Conservation (phyloP, 2,888 invertebrate species). For the Argynnis bischoffii region DNA sequence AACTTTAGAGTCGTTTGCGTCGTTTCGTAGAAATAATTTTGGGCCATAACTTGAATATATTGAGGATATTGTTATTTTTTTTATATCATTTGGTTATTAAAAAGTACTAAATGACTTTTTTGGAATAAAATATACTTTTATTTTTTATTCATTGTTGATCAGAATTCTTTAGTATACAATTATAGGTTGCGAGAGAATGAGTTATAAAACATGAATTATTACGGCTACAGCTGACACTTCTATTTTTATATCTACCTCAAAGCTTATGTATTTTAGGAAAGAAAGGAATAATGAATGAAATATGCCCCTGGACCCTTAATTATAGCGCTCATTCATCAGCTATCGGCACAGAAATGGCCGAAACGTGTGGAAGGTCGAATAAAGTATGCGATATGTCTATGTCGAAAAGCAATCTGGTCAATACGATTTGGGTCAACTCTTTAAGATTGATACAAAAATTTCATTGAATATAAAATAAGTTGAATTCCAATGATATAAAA, state of each 20-base stretch:
- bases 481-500: neutral
- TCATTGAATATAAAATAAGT: constrained; percentile 5
- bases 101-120: too few relatives aligned
- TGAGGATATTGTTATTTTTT: constrained; percentile 24
- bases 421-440: constrained; percentile 26
- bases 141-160: too few relatives aligned
- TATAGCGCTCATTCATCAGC: constrained; percentile 38
- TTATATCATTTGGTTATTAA: neutral
- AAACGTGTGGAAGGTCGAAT: constrained; percentile 37
- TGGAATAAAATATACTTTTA: too few relatives aligned
- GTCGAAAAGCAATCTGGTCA: constrained; percentile 34
- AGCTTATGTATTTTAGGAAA: constrained; percentile 13
- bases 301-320: constrained; percentile 36
- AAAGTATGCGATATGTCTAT: constrained; percentile 35
- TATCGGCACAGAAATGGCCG: constrained; percentile 36
- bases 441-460: constrained; percentile 10
- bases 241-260: neutral
- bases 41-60: constrained; percentile 21
- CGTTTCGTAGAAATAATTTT: constrained; percentile 34
- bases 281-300: constrained; percentile 37
- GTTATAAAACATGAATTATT: too few relatives aligned
- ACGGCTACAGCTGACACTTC: neutral
- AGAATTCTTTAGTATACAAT: too few relatives aligned
- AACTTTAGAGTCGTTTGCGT: constrained; percentile 35
- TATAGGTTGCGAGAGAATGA: too few relatives aligned